Percentiles rank a stretch among this genome's conserved stretches.
Evolutionary conservation across 2,113 vertebrate genomes (phyloP).

Genomic region (Dasyprocta punctata): DNA sequence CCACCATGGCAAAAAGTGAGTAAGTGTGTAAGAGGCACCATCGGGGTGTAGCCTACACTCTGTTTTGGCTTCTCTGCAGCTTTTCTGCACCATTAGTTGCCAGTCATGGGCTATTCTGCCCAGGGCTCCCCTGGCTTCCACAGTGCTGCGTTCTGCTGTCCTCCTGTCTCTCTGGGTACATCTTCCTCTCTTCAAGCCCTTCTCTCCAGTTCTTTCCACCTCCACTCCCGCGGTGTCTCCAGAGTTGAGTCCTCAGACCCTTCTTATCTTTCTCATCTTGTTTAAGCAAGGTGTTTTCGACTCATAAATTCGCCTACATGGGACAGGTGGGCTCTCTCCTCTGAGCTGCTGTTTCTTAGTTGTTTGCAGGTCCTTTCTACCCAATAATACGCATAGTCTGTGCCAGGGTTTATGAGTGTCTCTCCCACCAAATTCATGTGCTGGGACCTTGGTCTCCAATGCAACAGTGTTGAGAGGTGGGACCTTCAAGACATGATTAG

Average conservation of each 20-base stretch:
- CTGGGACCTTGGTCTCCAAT: not conserved
- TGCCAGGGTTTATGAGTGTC: not conserved
- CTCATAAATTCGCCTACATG: not conserved
- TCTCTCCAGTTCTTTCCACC: not conserved
- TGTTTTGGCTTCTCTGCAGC: not conserved
- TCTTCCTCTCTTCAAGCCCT: not conserved
- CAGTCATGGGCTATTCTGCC: not conserved
- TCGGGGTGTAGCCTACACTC: rapidly evolving
- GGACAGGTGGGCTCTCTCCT: not conserved
- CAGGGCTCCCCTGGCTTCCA: not conserved
- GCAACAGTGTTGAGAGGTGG: not conserved
- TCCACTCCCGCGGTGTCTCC: not conserved
- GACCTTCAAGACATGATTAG: not conserved
- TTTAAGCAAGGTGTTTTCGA: not conserved
- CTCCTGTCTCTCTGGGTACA: not conserved
- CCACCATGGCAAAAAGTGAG: not conserved
- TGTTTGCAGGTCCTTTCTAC: not conserved
- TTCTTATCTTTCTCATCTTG: not conserved
- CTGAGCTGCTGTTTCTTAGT: not conserved
- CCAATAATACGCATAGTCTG: too few species aligned
- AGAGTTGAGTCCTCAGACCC: not conserved
- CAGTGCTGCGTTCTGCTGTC: rapidly evolving
- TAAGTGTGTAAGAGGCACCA: not conserved
- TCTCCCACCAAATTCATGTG: not conserved
- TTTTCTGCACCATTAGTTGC: not conserved